Conservation (phyloP, 2,113 vertebrate species). For the Labeo catla region DNA sequence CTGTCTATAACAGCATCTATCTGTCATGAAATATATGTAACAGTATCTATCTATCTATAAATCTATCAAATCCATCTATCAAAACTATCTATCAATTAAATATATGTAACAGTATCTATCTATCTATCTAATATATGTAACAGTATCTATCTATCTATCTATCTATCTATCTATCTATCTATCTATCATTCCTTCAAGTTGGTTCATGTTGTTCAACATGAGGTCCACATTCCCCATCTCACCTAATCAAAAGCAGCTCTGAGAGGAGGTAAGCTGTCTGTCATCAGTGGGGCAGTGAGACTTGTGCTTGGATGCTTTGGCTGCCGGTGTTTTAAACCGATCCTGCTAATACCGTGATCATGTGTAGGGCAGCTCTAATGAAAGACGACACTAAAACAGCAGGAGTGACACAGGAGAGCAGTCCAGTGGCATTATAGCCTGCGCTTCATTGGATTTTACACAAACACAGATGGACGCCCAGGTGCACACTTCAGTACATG, state of each 20-base stretch:
- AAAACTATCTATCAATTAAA: neutral
- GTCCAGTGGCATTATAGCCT: slow-evolving; percentile 9
- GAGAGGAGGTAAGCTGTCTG: slow-evolving; percentile 65
- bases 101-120: neutral
- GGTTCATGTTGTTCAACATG: slow-evolving; percentile 1
- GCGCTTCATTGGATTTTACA: slow-evolving; percentile 3
- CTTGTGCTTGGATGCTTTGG: slow-evolving; percentile 56
- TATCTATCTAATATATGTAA: too few relatives aligned
- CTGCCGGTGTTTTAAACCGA: slow-evolving; percentile 68
- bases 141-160: too few relatives aligned
- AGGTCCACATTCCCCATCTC: slow-evolving; percentile 54
- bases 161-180: neutral
- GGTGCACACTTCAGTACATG: slow-evolving; percentile 19
- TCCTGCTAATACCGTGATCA: slow-evolving; percentile 66
- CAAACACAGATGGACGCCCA: slow-evolving; percentile 35
- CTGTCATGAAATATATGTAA: neutral
- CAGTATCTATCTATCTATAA: neutral
- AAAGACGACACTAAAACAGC: slow-evolving; percentile 64
- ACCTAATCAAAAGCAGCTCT: slow-evolving; percentile 69
- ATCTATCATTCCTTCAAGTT: neutral
- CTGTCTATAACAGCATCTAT: neutral
- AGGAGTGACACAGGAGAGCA: slow-evolving; percentile 25
- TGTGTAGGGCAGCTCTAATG: slow-evolving; percentile 68
- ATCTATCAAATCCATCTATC: neutral
- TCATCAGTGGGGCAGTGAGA: slow-evolving; percentile 65